Percentiles rank a stretch among this genome's conserved stretches.
Conservation (phyloP, 2,797 vertebrate species). For the Cyprinodon diabolis region DNA sequence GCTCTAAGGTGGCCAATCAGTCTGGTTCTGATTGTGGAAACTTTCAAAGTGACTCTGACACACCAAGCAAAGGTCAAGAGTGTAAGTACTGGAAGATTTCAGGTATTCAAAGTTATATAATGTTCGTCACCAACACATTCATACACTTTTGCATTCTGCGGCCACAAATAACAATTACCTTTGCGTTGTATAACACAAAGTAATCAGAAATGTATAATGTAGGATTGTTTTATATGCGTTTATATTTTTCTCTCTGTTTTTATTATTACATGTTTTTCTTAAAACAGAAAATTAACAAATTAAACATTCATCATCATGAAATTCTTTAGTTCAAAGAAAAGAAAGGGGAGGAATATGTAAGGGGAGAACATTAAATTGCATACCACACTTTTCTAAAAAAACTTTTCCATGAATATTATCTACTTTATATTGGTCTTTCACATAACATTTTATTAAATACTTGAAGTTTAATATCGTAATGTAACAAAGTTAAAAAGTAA, state of each 20-base stretch:
- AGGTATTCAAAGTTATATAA: neutral
- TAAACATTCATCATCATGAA: no score
- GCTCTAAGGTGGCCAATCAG: slow-evolving; percentile 74
- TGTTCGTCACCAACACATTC: neutral
- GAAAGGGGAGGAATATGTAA: no score
- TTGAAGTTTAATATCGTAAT: neutral
- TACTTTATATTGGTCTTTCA: neutral
- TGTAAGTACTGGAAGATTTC: slow-evolving; percentile 73
- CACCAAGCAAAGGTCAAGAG: slow-evolving; percentile 74
- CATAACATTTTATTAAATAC: neutral
- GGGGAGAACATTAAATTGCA: neutral
- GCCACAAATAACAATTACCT: no score
- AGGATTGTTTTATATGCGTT: neutral
- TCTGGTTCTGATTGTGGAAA: slow-evolving; percentile 75
- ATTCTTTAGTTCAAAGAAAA: no score
- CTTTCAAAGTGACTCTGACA: slow-evolving; percentile 76
- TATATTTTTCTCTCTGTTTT: no score
- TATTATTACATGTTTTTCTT: no score
- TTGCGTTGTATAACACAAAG: neutral
- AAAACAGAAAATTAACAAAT: no score
- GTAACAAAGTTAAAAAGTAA: neutral
- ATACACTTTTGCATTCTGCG: neutral
- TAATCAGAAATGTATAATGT: neutral
- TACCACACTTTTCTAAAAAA: neutral
- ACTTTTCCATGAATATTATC: neutral